Evolutionary conservation across 2,888 invertebrate species (phyloP).

Genomic region (Meloe dianella): DNA sequence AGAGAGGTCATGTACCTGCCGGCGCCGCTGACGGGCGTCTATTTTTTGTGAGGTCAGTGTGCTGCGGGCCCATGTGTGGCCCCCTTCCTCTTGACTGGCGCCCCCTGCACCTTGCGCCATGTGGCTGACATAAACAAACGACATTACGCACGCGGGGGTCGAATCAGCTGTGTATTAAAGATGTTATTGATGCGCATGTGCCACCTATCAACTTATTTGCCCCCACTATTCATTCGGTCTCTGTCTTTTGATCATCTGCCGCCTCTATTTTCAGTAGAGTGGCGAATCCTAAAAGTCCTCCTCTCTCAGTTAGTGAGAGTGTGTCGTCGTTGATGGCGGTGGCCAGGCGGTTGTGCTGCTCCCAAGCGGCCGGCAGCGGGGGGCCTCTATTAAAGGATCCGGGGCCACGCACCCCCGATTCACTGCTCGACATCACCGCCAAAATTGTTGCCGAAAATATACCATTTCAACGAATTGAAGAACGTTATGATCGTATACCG

Average conservation of each 20-base stretch:
- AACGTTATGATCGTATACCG: slow-evolving; percentile 85
- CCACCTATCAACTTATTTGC: slow-evolving; percentile 26
- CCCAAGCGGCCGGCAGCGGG: slow-evolving; percentile 56
- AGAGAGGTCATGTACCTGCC: slow-evolving; percentile 20
- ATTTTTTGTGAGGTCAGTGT: slow-evolving; percentile 30
- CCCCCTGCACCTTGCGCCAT: slow-evolving; percentile 60
- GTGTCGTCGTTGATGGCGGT: slow-evolving; percentile 56
- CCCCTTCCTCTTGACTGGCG: slow-evolving; percentile 43
- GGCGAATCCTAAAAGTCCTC: slow-evolving; percentile 22
- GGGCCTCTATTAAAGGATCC: slow-evolving; percentile 52
- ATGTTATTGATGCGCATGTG: slow-evolving; percentile 45
- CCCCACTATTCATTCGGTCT: slow-evolving; percentile 8
- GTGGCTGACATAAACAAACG: slow-evolving; percentile 64
- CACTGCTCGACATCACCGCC: slow-evolving; percentile 82
- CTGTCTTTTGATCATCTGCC: slow-evolving; percentile 4
- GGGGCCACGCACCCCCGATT: slow-evolving; percentile 66
- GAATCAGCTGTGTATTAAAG: slow-evolving; percentile 56
- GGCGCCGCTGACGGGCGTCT: slow-evolving; percentile 20
- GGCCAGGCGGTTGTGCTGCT: slow-evolving; percentile 61
- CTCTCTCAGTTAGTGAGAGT: slow-evolving; percentile 57
- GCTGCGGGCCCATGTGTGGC: slow-evolving; percentile 35
- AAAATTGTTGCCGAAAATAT: slow-evolving; percentile 84
- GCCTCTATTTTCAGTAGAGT: not conserved
- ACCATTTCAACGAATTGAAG: slow-evolving; percentile 86
- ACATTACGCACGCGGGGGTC: slow-evolving; percentile 60